Percentiles rank a stretch among this genome's conserved stretches.
Conservation (phyloP, 2,797 vertebrate species). For the Crocidura indochinensis region DNA sequence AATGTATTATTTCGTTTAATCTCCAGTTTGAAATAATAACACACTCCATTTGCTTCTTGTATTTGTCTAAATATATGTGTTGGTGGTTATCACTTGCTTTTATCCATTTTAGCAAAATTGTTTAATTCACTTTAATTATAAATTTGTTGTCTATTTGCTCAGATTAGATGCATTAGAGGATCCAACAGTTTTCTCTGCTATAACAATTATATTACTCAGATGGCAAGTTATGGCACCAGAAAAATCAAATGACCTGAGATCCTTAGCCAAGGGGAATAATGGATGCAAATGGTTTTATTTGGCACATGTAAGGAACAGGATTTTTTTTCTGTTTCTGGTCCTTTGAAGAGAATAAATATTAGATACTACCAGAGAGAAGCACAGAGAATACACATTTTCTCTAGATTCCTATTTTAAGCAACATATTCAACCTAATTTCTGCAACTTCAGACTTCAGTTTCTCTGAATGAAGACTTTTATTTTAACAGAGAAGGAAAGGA, state of each 20-base stretch:
- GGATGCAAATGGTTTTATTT: slow-evolving; percentile 57
- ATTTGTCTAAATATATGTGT: slow-evolving; percentile 66
- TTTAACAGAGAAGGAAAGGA: background rate
- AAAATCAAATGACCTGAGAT: slow-evolving; percentile 55
- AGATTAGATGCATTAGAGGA: slow-evolving; percentile 7
- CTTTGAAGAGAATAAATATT: slow-evolving; percentile 56
- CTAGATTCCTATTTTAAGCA: slow-evolving; percentile 53
- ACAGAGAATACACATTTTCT: slow-evolving; percentile 28
- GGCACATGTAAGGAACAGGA: background rate
- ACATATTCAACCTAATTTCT: background rate
- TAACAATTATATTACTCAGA: slow-evolving; percentile 65
- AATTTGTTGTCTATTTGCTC: slow-evolving; percentile 63
- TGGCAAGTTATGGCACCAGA: slow-evolving; percentile 40
- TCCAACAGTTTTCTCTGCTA: slow-evolving; percentile 50
- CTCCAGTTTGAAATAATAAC: slow-evolving; percentile 69
- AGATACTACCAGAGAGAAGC: slow-evolving; percentile 20
- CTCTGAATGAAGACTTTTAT: background rate
- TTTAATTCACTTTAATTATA: slow-evolving; percentile 75
- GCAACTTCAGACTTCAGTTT: background rate
- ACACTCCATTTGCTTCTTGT: slow-evolving; percentile 74
- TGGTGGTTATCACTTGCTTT: slow-evolving; percentile 51
- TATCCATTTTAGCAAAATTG: slow-evolving; percentile 58
- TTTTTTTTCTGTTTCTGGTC: background rate
- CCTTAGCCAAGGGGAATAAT: slow-evolving; percentile 41
- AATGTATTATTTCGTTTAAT: slow-evolving; percentile 74